A percentile compares a stretch with the other conserved stretches of the same genome.
These are phyloP conservation scores for Distichodus sexfasciatus DNA, from an alignment of 2,797 vertebrate genomes.

Conservation along the genomic window DNA sequence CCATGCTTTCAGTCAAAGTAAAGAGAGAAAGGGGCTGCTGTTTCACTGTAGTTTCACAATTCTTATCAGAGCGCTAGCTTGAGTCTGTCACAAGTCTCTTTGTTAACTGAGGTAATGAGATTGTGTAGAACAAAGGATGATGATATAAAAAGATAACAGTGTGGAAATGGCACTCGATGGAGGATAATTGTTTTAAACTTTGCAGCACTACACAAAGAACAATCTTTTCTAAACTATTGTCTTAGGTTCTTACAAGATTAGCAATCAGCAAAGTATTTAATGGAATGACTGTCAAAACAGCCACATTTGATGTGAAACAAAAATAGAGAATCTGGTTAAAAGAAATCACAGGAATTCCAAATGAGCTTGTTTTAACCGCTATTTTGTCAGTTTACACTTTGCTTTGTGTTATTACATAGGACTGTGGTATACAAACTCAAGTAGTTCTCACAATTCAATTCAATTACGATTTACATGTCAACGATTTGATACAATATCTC, in stretches of 20 bases:
- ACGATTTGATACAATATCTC: no score
- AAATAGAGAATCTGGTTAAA: no score
- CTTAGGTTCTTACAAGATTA: neutral
- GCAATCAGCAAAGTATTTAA: neutral
- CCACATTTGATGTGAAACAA: no score
- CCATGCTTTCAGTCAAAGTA: neutral
- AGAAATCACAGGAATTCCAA: no score
- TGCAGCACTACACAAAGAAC: neutral
- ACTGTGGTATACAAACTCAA: no score
- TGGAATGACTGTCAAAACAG: no score
- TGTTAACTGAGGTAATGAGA: slow-evolving; percentile 28
- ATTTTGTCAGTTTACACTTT: no score
- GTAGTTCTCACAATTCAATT: no score
- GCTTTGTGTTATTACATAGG: no score
- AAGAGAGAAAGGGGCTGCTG: neutral
- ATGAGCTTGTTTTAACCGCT: no score
- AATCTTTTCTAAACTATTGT: neutral
- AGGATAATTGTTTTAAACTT: neutral
- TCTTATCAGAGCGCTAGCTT: neutral
- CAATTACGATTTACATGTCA: no score
- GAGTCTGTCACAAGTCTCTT: neutral
- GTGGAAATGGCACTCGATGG: neutral
- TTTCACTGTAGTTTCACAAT: neutral
- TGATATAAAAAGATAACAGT: slow-evolving; percentile 4
- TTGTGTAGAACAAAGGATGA: slow-evolving; percentile 38